Conservation (phyloP, 2,113 vertebrate species). For the Anolis sagrei region DNA sequence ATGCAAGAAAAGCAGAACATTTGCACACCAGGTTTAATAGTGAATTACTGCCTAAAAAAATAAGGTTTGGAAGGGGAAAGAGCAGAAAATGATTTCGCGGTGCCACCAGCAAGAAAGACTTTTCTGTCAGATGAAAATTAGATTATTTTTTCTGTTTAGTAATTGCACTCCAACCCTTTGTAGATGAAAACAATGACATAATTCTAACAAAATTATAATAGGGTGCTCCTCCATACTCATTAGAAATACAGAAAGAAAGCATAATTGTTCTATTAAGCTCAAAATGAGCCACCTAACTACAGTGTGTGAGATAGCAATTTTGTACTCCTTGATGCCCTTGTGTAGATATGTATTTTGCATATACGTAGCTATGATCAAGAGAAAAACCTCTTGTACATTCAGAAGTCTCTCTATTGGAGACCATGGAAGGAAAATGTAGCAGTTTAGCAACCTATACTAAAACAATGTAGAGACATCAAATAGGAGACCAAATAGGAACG, state of each 20-base stretch:
- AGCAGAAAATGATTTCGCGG: background rate
- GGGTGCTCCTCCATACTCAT: background rate
- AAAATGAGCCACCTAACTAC: background rate
- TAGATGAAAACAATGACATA: background rate
- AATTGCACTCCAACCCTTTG: background rate
- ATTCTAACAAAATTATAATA: background rate
- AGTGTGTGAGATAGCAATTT: too few species aligned
- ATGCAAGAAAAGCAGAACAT: background rate
- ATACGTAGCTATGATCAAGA: too few species aligned
- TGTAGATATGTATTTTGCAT: background rate
- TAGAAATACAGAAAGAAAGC: background rate
- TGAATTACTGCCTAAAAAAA: too few species aligned
- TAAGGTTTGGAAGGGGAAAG: background rate
- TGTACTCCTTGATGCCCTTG: too few species aligned
- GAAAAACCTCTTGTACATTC: too few species aligned
- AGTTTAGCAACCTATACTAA: too few species aligned
- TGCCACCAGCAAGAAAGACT: background rate
- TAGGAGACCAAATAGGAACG: too few species aligned
- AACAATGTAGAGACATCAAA: too few species aligned
- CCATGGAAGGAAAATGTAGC: too few species aligned
- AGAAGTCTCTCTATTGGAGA: too few species aligned
- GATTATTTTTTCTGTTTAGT: background rate
- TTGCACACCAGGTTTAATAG: background rate
- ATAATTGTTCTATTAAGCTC: background rate
- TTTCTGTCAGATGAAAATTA: background rate